phyloP scores from a whole-genome alignment of 1,140 invertebrate species.

The Drosophila eugracilis region DNA sequence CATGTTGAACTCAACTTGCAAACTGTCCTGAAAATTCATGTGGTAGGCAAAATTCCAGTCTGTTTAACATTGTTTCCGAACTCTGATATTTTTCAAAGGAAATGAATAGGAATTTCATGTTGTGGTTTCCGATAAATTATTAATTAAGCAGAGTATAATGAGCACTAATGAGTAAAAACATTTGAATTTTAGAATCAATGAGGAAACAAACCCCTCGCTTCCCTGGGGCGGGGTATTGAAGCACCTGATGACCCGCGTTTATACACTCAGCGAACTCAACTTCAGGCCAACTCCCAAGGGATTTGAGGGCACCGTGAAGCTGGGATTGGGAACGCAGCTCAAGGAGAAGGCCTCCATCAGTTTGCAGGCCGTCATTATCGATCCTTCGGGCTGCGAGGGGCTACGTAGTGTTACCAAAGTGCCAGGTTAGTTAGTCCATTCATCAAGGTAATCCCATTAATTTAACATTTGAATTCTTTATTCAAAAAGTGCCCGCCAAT shows the following conservation, averaged over 20 bases:
- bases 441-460: accelerated
- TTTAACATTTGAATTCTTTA: not conserved
- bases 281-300: slow-evolving; percentile 56
- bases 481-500: slow-evolving; percentile 54
- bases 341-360: slow-evolving; percentile 72
- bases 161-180: too few relatives aligned
- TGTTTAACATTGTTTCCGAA: too few relatives aligned
- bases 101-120: too few relatives aligned
- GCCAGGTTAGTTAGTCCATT: slow-evolving; percentile 41
- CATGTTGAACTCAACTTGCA: too few relatives aligned
- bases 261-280: slow-evolving; percentile 56
- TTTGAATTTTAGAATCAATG: slow-evolving; percentile 59
- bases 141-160: too few relatives aligned
- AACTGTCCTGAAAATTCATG: too few relatives aligned
- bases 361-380: slow-evolving; percentile 68
- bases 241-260: slow-evolving; percentile 54
- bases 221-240: slow-evolving; percentile 72
- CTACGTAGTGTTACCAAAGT: slow-evolving; percentile 57
- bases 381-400: slow-evolving; percentile 61
- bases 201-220: slow-evolving; percentile 74
- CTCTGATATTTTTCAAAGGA: too few relatives aligned
- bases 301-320: slow-evolving; percentile 49
- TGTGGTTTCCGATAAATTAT: too few relatives aligned
- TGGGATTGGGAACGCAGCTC: slow-evolving; percentile 52
- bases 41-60: too few relatives aligned